A percentile compares a stretch with the other conserved stretches of the same genome.
Evolutionary conservation across 2,113 vertebrate genomes (phyloP).

Genomic region (Natator depressus): DNA sequence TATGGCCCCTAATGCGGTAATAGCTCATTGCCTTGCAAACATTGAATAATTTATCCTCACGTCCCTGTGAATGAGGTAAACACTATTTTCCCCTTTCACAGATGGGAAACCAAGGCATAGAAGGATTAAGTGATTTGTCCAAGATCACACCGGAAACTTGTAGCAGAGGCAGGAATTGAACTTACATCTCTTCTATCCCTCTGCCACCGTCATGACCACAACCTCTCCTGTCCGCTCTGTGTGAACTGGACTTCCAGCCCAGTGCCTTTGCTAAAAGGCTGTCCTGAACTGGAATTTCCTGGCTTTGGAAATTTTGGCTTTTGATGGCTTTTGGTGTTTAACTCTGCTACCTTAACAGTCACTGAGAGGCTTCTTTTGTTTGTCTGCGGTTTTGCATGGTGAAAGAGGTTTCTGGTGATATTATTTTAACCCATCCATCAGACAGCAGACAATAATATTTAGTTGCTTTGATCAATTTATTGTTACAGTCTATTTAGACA

Average conservation of each 20-base stretch:
- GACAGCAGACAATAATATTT: neutral
- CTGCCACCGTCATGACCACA: neutral
- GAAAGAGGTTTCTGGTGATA: neutral
- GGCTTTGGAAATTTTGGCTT: neutral
- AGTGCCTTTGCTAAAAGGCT: accelerated
- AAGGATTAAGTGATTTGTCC: neutral
- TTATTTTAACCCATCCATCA: accelerated
- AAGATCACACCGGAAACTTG: neutral
- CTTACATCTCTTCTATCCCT: neutral
- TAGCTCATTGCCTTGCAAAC: neutral
- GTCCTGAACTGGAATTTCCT: constrained; percentile 52
- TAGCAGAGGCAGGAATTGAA: neutral
- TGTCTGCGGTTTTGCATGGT: constrained; percentile 11
- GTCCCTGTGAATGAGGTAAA: neutral
- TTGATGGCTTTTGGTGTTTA: neutral
- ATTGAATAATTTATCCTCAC: neutral
- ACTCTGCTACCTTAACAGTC: neutral
- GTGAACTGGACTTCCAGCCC: neutral
- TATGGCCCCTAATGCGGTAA: neutral
- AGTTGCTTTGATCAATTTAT: neutral
- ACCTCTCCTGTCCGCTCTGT: neutral
- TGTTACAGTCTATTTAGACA: neutral
- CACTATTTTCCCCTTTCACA: neutral
- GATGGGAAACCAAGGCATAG: neutral
- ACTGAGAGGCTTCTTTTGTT: constrained; percentile 9